Percentiles rank a stretch among this genome's conserved stretches.
Conservation (phyloP, 2,797 vertebrate species). For the Hippocampus kuda region DNA sequence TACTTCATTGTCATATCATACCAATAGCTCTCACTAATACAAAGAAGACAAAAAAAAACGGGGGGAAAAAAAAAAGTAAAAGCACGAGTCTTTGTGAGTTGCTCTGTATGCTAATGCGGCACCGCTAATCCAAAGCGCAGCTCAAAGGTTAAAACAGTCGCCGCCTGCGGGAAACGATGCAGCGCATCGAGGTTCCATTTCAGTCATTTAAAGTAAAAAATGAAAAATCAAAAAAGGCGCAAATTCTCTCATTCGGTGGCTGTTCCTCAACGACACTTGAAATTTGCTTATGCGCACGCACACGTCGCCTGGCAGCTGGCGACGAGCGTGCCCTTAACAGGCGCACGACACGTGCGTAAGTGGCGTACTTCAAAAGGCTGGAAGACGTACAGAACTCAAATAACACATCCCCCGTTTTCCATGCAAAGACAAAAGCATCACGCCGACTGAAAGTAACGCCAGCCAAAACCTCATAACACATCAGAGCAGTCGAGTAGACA, state of each 20-base stretch:
- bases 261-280: background rate
- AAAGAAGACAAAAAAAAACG: no score
- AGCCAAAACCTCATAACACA: background rate
- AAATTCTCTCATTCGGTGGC: background rate
- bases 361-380: background rate
- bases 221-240: background rate
- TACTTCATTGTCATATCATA: background rate
- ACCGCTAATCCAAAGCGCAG: background rate
- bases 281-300: background rate
- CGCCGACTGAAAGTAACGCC: background rate
- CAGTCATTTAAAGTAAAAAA: background rate
- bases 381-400: background rate
- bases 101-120: background rate
- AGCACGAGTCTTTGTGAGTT: background rate
- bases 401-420: background rate
- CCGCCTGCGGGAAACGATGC: background rate
- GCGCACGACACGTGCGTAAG: background rate
- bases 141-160: background rate
- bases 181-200: background rate
- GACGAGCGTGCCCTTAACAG: background rate
- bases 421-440: background rate
- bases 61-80: background rate
- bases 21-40: background rate
- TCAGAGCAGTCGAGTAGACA: background rate
- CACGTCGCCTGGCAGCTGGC: background rate